Base-by-base conservation (phyloP, 2,797 vertebrate genomes). In the Semaprochilodus insignis region DNA sequence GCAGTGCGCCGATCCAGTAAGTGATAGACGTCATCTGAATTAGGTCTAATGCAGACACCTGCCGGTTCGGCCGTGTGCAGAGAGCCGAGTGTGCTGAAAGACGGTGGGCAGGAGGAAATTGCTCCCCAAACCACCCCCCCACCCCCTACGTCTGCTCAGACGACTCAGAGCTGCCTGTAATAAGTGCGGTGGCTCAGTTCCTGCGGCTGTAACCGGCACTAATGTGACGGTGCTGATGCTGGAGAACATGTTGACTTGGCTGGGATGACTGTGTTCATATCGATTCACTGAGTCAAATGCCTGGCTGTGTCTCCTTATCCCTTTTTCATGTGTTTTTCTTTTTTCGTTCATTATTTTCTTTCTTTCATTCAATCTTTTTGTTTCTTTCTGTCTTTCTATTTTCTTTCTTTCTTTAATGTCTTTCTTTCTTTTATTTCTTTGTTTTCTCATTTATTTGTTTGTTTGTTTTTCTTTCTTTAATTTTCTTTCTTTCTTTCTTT, bases 161-260 rank as follows among this genome's bases (percentile, higher is more conserved):
- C 13, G 44, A 84, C 40, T 86, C 83, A 75, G 27, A 11, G 36
- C 76, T 76, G 31, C 54, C 72, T 76, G 69, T 72, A 90, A 85
- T 86, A 81, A 78, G 66, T 19, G 66, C 81, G 80, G 87, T 83
- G 34, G 55, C 31, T 82, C 17, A 78, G 80, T 67, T 90, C 86
- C 83, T 78, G 71, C 40, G 17, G 52, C 60, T 51, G 70, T 48
- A 80, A 75, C 72, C 63, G 21, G 52, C 76, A 81, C 75, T 85
- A 87, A 83, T 78, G 81, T 81, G 81, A 82, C 80, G 60, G 82
- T 17, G 59, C 72, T 78, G 65, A 88, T 79, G 78, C 65, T 25
- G 25, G 60, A 74, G 80, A 83, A 78, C 82, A 80, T 80, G 74
- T 82, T 71, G 77, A 85, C 78, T 83, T 74, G 36, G 73, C 73